These are phyloP conservation scores for Rhizoglyphus robini DNA, from an alignment of 1,140 invertebrate genomes.

Conservation along the genomic window DNA sequence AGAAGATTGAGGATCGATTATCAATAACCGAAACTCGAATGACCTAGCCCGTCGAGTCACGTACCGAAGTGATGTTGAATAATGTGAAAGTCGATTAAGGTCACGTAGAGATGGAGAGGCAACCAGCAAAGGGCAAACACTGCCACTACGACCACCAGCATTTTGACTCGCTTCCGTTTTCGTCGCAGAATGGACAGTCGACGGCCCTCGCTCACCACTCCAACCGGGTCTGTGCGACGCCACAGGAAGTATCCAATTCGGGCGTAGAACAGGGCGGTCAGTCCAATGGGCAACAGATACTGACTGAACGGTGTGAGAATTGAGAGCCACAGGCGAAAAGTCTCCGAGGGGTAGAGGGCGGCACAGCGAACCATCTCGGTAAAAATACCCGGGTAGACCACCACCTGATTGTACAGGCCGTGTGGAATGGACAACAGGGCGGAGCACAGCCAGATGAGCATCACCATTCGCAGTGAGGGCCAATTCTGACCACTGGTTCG, in stretches of 20 bases:
- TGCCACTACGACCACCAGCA: slow-evolving; percentile 39
- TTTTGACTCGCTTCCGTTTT: slow-evolving; percentile 38
- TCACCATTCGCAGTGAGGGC: too few species aligned
- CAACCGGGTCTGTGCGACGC: slow-evolving; percentile 24
- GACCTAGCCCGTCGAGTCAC: not conserved
- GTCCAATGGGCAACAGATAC: slow-evolving; percentile 38
- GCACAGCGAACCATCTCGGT: not conserved
- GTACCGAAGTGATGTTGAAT: slow-evolving; percentile 21
- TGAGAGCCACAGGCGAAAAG: slow-evolving; percentile 28
- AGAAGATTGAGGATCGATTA: too few species aligned
- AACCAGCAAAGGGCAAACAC: slow-evolving; percentile 42
- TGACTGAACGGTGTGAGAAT: slow-evolving; percentile 38
- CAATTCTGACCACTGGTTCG: too few species aligned
- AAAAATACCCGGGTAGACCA: not conserved
- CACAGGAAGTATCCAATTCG: slow-evolving; percentile 34
- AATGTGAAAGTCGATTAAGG: slow-evolving; percentile 33
- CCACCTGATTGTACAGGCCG: slow-evolving; percentile 54
- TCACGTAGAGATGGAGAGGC: slow-evolving; percentile 37
- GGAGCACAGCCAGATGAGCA: slow-evolving; percentile 69
- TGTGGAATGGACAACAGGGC: slow-evolving; percentile 76
- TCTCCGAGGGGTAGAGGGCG: slow-evolving; percentile 7
- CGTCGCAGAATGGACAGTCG: slow-evolving; percentile 26
- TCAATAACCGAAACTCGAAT: too few species aligned
- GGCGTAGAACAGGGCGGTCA: slow-evolving; percentile 37
- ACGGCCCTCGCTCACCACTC: slow-evolving; percentile 30